Evolutionary conservation across 2,888 invertebrate genomes (phyloP).

Genomic region (Plagodis dolabraria): DNA sequence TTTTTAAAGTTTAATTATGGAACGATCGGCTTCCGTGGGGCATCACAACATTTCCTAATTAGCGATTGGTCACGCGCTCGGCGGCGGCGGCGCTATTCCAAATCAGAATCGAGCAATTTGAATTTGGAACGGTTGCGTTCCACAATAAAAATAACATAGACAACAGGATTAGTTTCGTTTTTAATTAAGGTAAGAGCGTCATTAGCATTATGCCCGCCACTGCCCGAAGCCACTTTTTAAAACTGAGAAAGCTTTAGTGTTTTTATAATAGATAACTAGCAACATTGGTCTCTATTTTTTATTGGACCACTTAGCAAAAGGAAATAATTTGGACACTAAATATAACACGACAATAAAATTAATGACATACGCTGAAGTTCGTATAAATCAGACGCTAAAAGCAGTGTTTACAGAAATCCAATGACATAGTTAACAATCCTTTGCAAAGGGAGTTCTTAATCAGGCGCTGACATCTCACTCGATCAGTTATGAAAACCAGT

Average conservation of each 20-base stretch:
- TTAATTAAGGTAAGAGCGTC: slow-evolving; percentile 53
- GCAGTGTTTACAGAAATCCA: not conserved
- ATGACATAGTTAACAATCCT: slow-evolving; percentile 26
- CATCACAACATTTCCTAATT: slow-evolving; percentile 75
- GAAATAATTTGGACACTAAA: too few relatives aligned
- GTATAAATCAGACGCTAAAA: not conserved
- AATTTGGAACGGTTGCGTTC: slow-evolving; percentile 76
- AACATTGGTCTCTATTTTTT: not conserved
- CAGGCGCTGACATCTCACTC: slow-evolving; percentile 69
- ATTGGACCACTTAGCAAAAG: too few relatives aligned
- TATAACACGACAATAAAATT: too few relatives aligned
- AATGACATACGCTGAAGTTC: too few relatives aligned
- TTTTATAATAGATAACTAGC: slow-evolving; percentile 17
- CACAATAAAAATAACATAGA: slow-evolving; percentile 51
- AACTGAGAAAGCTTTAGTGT: slow-evolving; percentile 9
- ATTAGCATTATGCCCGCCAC: slow-evolving; percentile 42
- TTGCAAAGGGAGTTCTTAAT: slow-evolving; percentile 64
- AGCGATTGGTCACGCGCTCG: slow-evolving; percentile 83
- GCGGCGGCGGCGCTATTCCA: slow-evolving; percentile 61
- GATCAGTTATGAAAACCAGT: slow-evolving; percentile 72
- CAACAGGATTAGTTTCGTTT: slow-evolving; percentile 53
- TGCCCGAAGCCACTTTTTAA: slow-evolving; percentile 13
- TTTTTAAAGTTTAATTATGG: slow-evolving; percentile 79
- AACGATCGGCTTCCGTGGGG: slow-evolving; percentile 79
- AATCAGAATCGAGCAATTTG: slow-evolving; percentile 78